These are phyloP conservation scores for Myotis yumanensis DNA, from an alignment of 2,113 vertebrate species.

Conservation along the genomic window DNA sequence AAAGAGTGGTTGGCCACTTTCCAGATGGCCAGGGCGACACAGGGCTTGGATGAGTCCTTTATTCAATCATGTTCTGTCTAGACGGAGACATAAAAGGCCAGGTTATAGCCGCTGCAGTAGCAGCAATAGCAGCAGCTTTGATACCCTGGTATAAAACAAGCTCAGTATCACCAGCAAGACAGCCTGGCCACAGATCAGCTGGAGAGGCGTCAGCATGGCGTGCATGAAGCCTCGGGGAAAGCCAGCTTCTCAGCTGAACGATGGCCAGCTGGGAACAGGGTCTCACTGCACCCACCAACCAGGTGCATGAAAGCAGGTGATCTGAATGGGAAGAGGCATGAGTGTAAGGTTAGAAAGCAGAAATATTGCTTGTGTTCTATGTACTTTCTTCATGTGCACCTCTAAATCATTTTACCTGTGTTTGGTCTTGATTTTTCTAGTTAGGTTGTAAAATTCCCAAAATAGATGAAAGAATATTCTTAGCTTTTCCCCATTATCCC, in stretches of 20 bases:
- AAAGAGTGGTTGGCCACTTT: slow-evolving; percentile 69
- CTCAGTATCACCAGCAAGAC: neutral
- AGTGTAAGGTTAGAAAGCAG: neutral
- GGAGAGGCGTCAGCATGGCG: neutral
- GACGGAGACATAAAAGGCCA: slow-evolving; percentile 55
- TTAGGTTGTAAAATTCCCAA: slow-evolving; percentile 10
- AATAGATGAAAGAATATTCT: neutral
- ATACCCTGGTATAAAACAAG: slow-evolving; percentile 1
- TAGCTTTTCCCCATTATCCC: neutral
- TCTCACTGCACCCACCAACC: neutral
- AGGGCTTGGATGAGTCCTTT: slow-evolving; percentile 58
- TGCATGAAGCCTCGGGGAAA: neutral
- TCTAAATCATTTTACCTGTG: neutral
- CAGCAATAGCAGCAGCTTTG: neutral
- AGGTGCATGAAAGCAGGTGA: neutral
- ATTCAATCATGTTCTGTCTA: slow-evolving; percentile 70
- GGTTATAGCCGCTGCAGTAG: neutral
- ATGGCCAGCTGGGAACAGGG: neutral
- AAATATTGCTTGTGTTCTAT: neutral
- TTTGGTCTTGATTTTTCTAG: neutral
- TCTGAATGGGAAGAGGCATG: neutral
- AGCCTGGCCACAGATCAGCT: slow-evolving; percentile 18
- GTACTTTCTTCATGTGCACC: neutral
- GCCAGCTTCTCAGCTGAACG: neutral
- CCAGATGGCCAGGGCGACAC: slow-evolving; percentile 64